Evolutionary conservation across 1,140 invertebrate species (phyloP).

Genomic region (Archegozetes longisetosus): DNA sequence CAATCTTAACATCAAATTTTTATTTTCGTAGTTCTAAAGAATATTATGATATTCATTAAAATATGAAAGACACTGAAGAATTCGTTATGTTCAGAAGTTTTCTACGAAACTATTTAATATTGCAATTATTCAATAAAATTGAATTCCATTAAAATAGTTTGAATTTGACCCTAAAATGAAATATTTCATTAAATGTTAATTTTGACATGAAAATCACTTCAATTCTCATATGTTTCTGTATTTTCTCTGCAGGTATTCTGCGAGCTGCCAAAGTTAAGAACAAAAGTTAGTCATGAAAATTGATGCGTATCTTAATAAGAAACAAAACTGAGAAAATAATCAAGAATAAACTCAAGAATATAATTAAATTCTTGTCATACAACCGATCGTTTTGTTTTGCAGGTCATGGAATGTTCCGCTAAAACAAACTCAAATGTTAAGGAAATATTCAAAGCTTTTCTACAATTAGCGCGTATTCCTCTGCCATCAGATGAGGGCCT

Average conservation of each 20-base stretch:
- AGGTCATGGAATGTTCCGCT: slow-evolving; percentile 61
- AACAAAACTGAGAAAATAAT: neutral
- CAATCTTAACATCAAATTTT: no score
- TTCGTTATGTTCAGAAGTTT: no score
- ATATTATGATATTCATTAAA: no score
- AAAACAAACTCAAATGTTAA: slow-evolving; percentile 56
- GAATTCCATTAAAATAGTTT: no score
- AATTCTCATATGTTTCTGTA: no score
- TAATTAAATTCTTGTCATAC: neutral
- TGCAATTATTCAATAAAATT: no score
- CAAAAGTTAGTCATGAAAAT: slow-evolving; percentile 16
- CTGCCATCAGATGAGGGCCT: slow-evolving; percentile 31
- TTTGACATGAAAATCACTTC: no score
- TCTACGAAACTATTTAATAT: no score
- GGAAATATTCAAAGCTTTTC: slow-evolving; percentile 39
- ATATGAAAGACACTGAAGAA: no score
- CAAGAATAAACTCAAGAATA: neutral
- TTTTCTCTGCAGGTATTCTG: slow-evolving; percentile 40
- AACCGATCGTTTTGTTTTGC: neutral
- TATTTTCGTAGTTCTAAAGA: no score
- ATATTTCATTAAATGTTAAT: no score
- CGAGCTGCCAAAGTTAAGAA: slow-evolving; percentile 39
- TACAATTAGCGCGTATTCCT: slow-evolving; percentile 23
- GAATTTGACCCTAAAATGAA: no score
- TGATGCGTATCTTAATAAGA: neutral